A percentile compares a stretch with the other conserved stretches of the same genome.
phyloP scores from a whole-genome alignment of 2,113 vertebrate species.

The Salminus brasiliensis region DNA sequence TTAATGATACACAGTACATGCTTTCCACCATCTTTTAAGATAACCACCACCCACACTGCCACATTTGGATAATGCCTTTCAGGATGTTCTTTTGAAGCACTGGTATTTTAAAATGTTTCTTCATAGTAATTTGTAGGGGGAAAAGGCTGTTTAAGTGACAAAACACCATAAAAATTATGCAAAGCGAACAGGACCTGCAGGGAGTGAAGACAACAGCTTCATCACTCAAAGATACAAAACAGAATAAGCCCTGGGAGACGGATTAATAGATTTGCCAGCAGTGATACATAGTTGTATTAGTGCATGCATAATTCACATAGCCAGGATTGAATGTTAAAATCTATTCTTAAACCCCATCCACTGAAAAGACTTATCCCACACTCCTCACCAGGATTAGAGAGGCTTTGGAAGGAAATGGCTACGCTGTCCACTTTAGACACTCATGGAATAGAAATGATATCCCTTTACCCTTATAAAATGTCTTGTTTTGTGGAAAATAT shows the following conservation, averaged over 20 bases:
- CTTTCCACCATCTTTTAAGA: not conserved
- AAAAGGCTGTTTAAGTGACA: not conserved
- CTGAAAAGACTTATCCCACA: slow-evolving; percentile 1
- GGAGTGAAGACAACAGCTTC: slow-evolving; percentile 24
- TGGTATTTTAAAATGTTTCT: not conserved
- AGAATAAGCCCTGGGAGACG: slow-evolving; percentile 16
- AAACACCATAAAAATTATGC: slow-evolving; percentile 23
- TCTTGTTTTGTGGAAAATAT: not conserved
- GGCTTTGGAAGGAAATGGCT: slow-evolving; percentile 17
- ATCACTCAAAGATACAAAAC: slow-evolving; percentile 33
- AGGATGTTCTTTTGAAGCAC: not conserved
- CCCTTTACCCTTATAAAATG: not conserved
- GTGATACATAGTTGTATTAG: slow-evolving; percentile 35
- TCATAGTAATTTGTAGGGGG: not conserved
- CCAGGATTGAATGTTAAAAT: slow-evolving; percentile 27
- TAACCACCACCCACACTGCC: not conserved
- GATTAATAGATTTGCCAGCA: slow-evolving; percentile 35
- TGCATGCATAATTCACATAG: slow-evolving; percentile 33
- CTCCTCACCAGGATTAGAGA: slow-evolving; percentile 39
- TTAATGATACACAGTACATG: not conserved
- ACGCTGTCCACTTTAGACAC: slow-evolving; percentile 7
- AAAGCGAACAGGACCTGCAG: slow-evolving; percentile 3
- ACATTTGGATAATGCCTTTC: slow-evolving; percentile 14
- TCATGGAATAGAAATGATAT: not conserved
- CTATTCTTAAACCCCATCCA: slow-evolving; percentile 32